phyloP scores from a whole-genome alignment of 2,797 vertebrate species.

The Neopelma chrysocephalum region DNA sequence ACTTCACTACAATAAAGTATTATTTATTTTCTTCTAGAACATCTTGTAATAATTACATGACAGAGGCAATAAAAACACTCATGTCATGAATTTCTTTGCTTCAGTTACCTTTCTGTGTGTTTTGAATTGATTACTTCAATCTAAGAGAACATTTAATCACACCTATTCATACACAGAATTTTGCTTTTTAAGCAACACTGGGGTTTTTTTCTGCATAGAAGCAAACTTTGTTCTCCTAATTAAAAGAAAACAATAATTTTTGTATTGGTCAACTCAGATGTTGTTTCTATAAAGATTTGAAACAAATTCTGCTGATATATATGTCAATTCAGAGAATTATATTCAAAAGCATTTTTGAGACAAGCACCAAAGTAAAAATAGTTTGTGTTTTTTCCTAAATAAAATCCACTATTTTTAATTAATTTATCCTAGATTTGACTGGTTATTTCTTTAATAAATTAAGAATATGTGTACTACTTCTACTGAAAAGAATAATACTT shows the following conservation, averaged over 20 bases:
- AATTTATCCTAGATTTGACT: not conserved
- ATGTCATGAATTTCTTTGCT: not conserved
- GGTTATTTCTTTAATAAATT: not conserved
- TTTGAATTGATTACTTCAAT: not conserved
- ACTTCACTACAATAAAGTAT: not conserved
- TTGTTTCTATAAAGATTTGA: not conserved
- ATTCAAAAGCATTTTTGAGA: not conserved
- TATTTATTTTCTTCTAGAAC: not conserved
- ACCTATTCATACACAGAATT: not conserved
- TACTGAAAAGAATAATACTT: not conserved
- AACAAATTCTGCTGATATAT: not conserved
- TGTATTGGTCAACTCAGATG: not conserved
- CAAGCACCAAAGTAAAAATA: not conserved
- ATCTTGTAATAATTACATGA: not conserved
- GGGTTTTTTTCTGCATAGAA: not conserved
- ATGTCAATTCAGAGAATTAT: not conserved
- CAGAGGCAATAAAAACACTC: not conserved
- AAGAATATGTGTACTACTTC: not conserved
- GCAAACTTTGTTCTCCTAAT: not conserved
- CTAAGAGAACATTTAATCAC: not conserved
- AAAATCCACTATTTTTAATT: not conserved
- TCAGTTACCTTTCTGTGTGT: not conserved
- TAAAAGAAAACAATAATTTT: not conserved
- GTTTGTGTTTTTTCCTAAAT: not conserved
- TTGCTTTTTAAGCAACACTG: not conserved